Evolutionary conservation across 2,888 invertebrate genomes (phyloP), one percentile per base, ranked within the genome.

Genomic region (Helleia helle): DNA sequence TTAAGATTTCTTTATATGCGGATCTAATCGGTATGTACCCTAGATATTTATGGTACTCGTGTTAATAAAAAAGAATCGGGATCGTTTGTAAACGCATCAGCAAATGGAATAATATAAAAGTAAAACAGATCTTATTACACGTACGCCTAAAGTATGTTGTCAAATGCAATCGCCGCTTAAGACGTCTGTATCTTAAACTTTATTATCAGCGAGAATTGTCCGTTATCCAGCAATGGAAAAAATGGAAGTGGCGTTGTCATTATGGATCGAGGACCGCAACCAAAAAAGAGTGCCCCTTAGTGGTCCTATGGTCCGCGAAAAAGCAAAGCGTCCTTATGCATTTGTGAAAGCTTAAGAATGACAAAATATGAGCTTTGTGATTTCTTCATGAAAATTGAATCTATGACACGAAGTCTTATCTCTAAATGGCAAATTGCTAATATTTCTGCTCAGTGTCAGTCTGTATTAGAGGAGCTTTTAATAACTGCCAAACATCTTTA

Each of bases 241-340:
- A 46, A 48, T 44, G 42, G 44, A 48, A 50, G 41, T 46, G 42
- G 47, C 50, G 46, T 51, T 52, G 44, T 50, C n/a, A n/a, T n/a
- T n/a, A n/a, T n/a, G n/a, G n/a, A n/a, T n/a, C n/a, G n/a, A n/a
- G n/a, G n/a, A n/a, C 48, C 47, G 46, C 42, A 53, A 43, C 34
- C 44, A 44, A 30, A 46, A 47, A 44, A 46, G 45, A 40, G 48
- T 51, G 45, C 49, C 49, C 24, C 44, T 50, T 46, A 52, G 41
- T 49, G 48, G 49, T 47, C 46, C 42, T 42, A 40, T 52, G 48
- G 38, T 52, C 43, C 44, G 48, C 38, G 48, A 51, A 44, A 51
- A 51, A 43, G 50, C 46, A 46, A 54, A 48, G 48, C 46, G 46
- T 51, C 48, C 55, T 50, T 55, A 52, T 44, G 48, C 48, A 6